Evolutionary conservation across 2,888 invertebrate genomes (phyloP), one percentile per base, ranked within the genome.

Genomic region (Drosophila atripex): DNA sequence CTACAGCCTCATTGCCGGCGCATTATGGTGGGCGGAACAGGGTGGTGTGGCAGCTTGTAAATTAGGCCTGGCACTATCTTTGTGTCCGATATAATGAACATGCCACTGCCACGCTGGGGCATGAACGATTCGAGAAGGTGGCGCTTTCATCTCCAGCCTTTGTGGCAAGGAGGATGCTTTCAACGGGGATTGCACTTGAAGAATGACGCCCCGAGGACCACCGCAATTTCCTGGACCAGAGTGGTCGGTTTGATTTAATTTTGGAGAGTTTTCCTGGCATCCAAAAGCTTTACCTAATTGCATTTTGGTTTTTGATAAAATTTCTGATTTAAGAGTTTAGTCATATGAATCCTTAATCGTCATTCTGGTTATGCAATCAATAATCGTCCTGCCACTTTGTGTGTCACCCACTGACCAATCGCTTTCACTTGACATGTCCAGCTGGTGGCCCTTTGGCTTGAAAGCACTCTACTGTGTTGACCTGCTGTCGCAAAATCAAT

Each of bases 31-130:
- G 76, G 65, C n/a, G 39, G 9, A 63, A 68, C 12, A 16, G 11
- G 11, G 16, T 12, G 50, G 12, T 14, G 45, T 39, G 52, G 21
- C 65, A 49, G 30, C 59, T 47, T 60, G 71, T 60, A 78, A 84
- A 79, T 84, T 79, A 84, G 80, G 64, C 53, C 70, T 64, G 73
- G 66, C 51, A 55, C 58, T 71, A 50, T 58, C 32, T 65, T 57
- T 41, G 59, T 73, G 32, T 56, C 51, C 51, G 55, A 52, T 54
- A 73, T 78, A 76, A 78, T 78, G 79, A 73, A 78, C 77, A 82
- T 58, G 69, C 53, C 58, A 61, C 63, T 63, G 39, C 39, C 53
- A 25, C 35, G 35, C 59, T 28, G 35, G 25, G 23, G 39, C 9
- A 28, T 28, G 25, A 28, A 28, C 53, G 59, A 9, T 21, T n/a